Base-by-base conservation (phyloP, 2,888 invertebrate genomes). In the Chaetoderma sp. region DNA sequence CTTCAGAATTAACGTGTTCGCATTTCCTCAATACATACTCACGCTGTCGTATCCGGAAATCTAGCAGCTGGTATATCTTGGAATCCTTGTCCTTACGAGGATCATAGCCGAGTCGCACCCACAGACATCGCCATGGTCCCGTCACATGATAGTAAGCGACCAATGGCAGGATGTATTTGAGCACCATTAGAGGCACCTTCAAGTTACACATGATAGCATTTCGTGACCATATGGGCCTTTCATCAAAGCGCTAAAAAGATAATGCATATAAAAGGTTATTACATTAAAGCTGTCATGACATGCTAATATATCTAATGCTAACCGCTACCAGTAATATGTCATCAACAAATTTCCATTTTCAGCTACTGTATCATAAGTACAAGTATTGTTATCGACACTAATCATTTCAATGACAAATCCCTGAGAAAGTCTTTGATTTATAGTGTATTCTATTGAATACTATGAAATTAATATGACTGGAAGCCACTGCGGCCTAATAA, bases 71-170 rank as follows among this genome's bases (percentile, higher is more conserved):
- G 84, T 94, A 97, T 59, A 91, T 90, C 74, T 94, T 91, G 1
- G 96, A 90, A 1, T 88, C 88, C 4, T 92, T 91, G 70, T 94
- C 91, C 75, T 91, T 92, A 28, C 94, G 89, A 0, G 98, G 98
- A 88, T 99, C 96, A 82, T 94, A 98, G 0, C 97, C 97, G 79
- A 92, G 92, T 76, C 90, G 91, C 0, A 95, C 92, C 94, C 98
- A 99, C 83, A 94, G 90, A 59, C 92, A 90, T 71, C 96, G 90
- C 96, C 97, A 99, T 0, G 86, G 98, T 0, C 99, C 98, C 68
- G 91, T 93, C 60, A 90, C 89, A 86, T 93, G 94, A 83, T 95
- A 94, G 84, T 94, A 93, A 0, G 95, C 94, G 3, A 94, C 87
- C 28, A 92, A 90, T 0, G 98, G 96, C 65, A 97, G 88, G 16